Base-by-base conservation (phyloP, 2,888 invertebrate genomes). In the Ernsta delagoae region DNA sequence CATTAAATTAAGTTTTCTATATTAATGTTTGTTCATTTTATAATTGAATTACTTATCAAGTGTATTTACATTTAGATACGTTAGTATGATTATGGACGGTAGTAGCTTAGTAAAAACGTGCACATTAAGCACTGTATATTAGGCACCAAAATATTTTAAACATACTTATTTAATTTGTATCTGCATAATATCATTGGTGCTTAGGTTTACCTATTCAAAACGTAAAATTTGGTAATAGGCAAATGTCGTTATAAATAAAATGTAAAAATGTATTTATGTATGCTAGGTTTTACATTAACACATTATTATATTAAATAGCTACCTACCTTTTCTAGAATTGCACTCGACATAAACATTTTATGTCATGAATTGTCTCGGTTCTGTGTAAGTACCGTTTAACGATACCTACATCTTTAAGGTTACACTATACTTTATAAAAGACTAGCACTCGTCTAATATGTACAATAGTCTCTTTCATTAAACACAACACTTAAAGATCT, bases 391-490 rank as follows among this genome's bases (percentile, higher is more conserved):
- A 70, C 63, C 69, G 64, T 65, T 39, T 61, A 69, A 63, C 60
- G 50, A 67, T 50, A 69, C 53, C 36, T 53, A 69, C 54, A 48
- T 57, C 61, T 72, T 73, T 45, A 71, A 72, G 73, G 71, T 79
- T 76, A 79, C 77, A 77, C 76, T 72, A 34, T 73, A 73, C 73
- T 70, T 66, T 80, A 80, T 80, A 80, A 80, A 81, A 79, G 89
- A 87, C 88, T 90, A 90, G 87, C 88, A 87, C 83, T 84, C 83
- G 77, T 82, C 86, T 89, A 87, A 84, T 90, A 89, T 89, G 75
- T 86, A 90, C 86, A 87, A 78, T 72, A 78, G 78, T 72, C 77
- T 79, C 75, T 79, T 75, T 71, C 75, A 71, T 67, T 66, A 72
- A 72, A 75, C 70, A 70, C 72, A 65, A 48, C 59, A 24, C 64